A percentile compares a stretch with the other conserved stretches of the same genome.
phyloP scores from a whole-genome alignment of 2,888 invertebrate genomes.

The Drosophila falleni region DNA sequence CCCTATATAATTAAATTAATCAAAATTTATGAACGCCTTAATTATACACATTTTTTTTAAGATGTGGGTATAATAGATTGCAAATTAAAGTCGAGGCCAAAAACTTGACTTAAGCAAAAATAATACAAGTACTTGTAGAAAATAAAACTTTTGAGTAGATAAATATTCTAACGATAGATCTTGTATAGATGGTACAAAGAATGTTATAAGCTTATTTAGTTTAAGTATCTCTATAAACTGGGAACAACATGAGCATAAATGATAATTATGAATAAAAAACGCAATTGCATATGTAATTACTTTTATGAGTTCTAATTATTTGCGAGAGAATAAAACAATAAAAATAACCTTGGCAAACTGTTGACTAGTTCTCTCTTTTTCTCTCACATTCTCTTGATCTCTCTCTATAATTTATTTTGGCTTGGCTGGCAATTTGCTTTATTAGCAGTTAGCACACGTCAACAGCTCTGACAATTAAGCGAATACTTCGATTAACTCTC shows the following conservation, averaged over 20 bases:
- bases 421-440: conserved; percentile 42
- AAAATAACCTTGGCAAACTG: conserved; percentile 56
- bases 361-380: conserved; percentile 2
- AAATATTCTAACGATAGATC: conserved; percentile 9
- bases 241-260: conserved; percentile 16
- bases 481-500: conserved; percentile 56
- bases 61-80: conserved; percentile 1
- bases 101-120: neutral
- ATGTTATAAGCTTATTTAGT: conserved; percentile 11
- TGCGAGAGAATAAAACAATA: conserved; percentile 33
- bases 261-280: conserved; percentile 50
- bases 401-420: conserved; percentile 4
- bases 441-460: conserved; percentile 55
- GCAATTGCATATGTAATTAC: conserved; percentile 62
- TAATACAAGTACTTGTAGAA: neutral
- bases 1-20: conserved; percentile 13
- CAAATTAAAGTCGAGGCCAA: neutral
- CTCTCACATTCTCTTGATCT: neutral
- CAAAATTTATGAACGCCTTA: conserved; percentile 16
- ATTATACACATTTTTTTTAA: conserved; percentile 4
- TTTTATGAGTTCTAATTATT: conserved; percentile 65
- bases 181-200: conserved; percentile 6
- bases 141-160: conserved; percentile 7
- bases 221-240: conserved; percentile 14
- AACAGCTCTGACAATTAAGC: conserved; percentile 52